Percentiles rank a stretch among this genome's conserved stretches.
phyloP scores from a whole-genome alignment of 2,113 vertebrate species.

The Ophthalmolycus amberensis region DNA sequence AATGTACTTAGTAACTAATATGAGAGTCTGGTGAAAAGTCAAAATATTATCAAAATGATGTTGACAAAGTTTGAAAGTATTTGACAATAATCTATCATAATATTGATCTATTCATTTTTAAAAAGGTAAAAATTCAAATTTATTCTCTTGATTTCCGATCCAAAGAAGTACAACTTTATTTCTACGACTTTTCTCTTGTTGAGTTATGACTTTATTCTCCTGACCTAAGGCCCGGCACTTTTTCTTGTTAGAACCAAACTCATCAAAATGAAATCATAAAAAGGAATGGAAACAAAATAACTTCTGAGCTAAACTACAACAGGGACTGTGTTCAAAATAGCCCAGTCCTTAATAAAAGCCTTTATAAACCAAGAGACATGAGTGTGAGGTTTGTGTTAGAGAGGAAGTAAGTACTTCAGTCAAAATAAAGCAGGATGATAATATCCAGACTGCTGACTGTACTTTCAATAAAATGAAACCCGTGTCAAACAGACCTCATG shows the following conservation, averaged over 20 bases:
- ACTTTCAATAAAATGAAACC: slow-evolving; percentile 1
- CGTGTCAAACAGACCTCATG: background rate
- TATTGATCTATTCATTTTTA: too few species aligned
- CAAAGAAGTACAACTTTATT: background rate
- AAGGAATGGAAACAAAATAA: background rate
- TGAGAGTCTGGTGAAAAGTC: background rate
- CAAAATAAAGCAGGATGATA: slow-evolving; percentile 64
- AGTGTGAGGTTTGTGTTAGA: slow-evolving; percentile 52
- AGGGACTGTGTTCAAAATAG: background rate
- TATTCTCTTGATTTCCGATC: background rate
- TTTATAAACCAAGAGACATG: background rate
- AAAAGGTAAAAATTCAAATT: background rate
- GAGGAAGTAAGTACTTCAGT: slow-evolving; percentile 51
- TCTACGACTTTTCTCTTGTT: background rate
- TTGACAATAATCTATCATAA: too few species aligned
- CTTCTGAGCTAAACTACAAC: background rate
- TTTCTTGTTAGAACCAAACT: background rate
- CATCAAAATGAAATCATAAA: background rate
- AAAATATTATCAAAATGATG: too few species aligned
- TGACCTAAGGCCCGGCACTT: background rate
- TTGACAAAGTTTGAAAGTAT: too few species aligned
- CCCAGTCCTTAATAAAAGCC: background rate
- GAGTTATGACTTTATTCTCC: background rate
- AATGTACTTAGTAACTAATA: too few species aligned
- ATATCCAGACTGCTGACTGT: slow-evolving; percentile 54